Base-by-base conservation (phyloP, 2,113 vertebrate genomes). In the Cyrtonyx montezumae region DNA sequence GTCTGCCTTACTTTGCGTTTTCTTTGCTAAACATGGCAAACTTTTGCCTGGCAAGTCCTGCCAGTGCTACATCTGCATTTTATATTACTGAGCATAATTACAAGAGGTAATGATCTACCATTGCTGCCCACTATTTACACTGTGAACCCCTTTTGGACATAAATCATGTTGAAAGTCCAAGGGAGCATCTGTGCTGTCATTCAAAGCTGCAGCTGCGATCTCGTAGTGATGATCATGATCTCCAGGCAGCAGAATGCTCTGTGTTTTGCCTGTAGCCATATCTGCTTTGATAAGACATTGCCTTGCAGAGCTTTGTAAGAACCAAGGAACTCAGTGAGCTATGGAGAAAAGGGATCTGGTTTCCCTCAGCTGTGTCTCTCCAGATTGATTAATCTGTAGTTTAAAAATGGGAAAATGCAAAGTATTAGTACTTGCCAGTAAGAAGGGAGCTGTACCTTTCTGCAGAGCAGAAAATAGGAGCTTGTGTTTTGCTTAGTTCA, bases 271-370 rank as follows among this genome's bases (percentile, higher is more conserved):
- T 55, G 32, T 34, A 61, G 22, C 22, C 5, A 37, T 8, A 3
- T 3, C 65, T 61, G 19, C 22, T 75, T 67, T 56, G 45, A 7
- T 17, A 23, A 67, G 43, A 18, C 2, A 1, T 1, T 6, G 25
- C 4, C 30, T 53, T 25, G 8, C 55, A 65, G 13, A 1, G 15
- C 4, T 71, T 36, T 49, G 9, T 36, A 22, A 65, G 48, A 36
- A 32, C 19, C 13, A 40, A 69, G 40, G 40, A 88, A 48, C 9
- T 10, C 6, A 0, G 0, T 32, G 26, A 74, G 30, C 36, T 36
- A 16, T 30, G 34, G 42, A 23, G 17, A n/a, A 56, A 76, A 59
- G n/a, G 34, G 22, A 18, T 66, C 62, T 74, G 49, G 3, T 74
- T 73, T 30, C 25, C n/a, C 36, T 11, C 16, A 28, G 37, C 13